phyloP scores from a whole-genome alignment of 2,113 vertebrate species.

The Romanogobio albipinnatus region DNA sequence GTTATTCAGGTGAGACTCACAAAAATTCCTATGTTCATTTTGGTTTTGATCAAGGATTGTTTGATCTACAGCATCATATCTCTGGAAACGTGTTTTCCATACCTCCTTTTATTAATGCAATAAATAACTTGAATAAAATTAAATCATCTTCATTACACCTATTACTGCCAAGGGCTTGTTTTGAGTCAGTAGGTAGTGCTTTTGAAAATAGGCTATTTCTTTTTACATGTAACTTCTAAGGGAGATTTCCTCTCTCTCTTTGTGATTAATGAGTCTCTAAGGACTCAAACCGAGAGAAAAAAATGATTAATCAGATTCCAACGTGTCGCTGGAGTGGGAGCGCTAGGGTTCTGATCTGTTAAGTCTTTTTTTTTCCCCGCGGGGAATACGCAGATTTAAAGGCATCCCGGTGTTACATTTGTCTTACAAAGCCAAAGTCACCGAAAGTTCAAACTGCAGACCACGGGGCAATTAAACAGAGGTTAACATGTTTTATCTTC shows the following conservation, averaged over 20 bases:
- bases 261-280: conserved; percentile 84
- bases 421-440: conserved; percentile 91
- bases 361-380: conserved; percentile 69
- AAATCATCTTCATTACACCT: conserved; percentile 49
- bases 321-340: conserved; percentile 83
- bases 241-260: conserved; percentile 47
- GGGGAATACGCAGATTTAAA: conserved; percentile 89
- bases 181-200: conserved; percentile 31
- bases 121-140: conserved; percentile 49
- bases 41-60: background rate
- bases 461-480: conserved; percentile 87
- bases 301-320: conserved; percentile 95
- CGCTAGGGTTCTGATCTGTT: conserved; percentile 83
- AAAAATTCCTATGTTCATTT: background rate
- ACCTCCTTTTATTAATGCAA: conserved; percentile 32
- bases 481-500: conserved; percentile 92
- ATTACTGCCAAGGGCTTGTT: conserved; percentile 47
- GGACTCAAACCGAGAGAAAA: conserved; percentile 71
- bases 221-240: conserved; percentile 56
- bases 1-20: conserved; percentile 85
- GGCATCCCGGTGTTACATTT: conserved; percentile 88
- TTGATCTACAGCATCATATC: conserved; percentile 2
- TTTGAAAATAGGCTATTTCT: conserved; percentile 64
- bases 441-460: conserved; percentile 97
- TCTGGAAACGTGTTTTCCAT: conserved; percentile 31